Evolutionary conservation across 2,888 invertebrate genomes (phyloP).

Genomic region (Bellardia pandia): DNA sequence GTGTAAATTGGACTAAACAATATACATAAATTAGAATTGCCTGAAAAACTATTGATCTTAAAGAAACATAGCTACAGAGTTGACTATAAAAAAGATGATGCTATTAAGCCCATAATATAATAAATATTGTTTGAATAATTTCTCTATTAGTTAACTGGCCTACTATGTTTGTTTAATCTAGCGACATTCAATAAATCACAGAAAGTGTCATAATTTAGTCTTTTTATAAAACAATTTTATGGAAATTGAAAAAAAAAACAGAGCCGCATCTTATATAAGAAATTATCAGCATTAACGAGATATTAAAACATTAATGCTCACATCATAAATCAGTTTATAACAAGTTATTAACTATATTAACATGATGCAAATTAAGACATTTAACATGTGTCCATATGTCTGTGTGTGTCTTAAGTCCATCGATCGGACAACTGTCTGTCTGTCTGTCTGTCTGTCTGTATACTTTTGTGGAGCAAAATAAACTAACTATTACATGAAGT

Average conservation of each 20-base stretch:
- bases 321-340: conserved; percentile 68
- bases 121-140: background rate
- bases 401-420: conserved; percentile 36
- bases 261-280: conserved; percentile 54
- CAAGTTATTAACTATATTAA: conserved; percentile 63
- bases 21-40: too few relatives aligned
- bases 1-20: too few relatives aligned
- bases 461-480: too few relatives aligned
- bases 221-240: conserved; percentile 22
- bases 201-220: background rate
- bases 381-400: conserved; percentile 48
- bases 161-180: background rate
- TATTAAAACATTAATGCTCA: conserved; percentile 69
- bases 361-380: conserved; percentile 70
- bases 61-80: too few relatives aligned
- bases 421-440: conserved; percentile 10
- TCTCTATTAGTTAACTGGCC: background rate
- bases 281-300: conserved; percentile 65
- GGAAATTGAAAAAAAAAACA: background rate
- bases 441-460: background rate
- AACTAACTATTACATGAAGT: conserved; percentile 32
- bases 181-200: background rate
- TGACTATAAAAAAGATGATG: too few relatives aligned
- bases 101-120: too few relatives aligned
- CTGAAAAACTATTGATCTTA: too few relatives aligned